Evolutionary conservation across 2,113 vertebrate species (phyloP).

Genomic region (Nycticorax nycticorax): DNA sequence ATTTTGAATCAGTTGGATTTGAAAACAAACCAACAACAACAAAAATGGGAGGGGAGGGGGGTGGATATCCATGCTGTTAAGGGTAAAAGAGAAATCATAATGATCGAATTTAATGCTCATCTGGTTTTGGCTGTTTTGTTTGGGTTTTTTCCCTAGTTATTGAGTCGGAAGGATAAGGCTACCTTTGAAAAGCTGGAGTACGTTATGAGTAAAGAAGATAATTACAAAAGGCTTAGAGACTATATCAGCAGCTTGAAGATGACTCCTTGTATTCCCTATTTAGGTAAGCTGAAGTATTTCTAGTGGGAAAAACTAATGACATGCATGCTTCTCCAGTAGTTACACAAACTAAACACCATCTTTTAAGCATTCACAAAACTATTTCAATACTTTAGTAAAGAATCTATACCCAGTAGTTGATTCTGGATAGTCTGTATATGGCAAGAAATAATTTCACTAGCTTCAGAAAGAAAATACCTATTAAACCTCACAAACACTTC

Average conservation of each 20-base stretch:
- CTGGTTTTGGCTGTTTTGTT: not conserved
- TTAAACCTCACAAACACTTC: not conserved
- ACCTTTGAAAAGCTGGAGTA: constrained; percentile 96
- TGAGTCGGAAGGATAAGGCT: constrained; percentile 97
- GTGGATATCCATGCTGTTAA: not conserved
- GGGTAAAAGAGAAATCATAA: not conserved
- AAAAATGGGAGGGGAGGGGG: fast-evolving
- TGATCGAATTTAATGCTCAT: not conserved
- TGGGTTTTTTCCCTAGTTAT: constrained; percentile 73
- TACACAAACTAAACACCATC: not conserved
- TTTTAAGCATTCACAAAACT: not conserved
- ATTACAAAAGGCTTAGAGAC: constrained; percentile 96
- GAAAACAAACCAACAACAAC: not conserved
- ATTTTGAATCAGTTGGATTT: not conserved
- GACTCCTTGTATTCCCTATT: constrained; percentile 97
- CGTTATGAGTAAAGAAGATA: constrained; percentile 99
- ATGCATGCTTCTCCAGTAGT: not conserved
- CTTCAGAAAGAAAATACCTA: not conserved
- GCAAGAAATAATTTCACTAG: not conserved
- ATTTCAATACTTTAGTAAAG: not conserved
- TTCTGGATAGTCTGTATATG: not conserved
- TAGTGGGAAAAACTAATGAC: not conserved
- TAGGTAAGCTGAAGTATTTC: constrained; percentile 81
- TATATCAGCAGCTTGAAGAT: constrained; percentile 98
- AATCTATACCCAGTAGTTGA: not conserved